Evolutionary conservation across 2,888 invertebrate genomes (phyloP).

Genomic region (Tyria jacobaeae): DNA sequence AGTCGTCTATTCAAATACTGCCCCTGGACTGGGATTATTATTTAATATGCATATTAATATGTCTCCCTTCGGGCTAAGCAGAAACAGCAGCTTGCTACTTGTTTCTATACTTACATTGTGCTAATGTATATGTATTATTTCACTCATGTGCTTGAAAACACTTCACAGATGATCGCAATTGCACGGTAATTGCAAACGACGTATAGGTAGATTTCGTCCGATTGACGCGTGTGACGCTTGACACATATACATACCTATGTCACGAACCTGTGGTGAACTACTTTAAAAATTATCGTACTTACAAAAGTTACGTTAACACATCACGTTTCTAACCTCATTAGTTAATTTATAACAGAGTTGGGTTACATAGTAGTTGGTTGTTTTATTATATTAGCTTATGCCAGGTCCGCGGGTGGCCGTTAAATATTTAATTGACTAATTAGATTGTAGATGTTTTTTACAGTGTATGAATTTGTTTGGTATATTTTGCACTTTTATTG

Average conservation of each 20-base stretch:
- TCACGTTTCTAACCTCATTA: background rate
- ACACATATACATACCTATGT: no score
- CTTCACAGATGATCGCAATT: no score
- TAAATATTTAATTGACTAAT: slow-evolving; percentile 2
- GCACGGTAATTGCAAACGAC: no score
- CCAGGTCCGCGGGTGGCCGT: background rate
- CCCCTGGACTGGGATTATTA: no score
- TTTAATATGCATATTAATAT: no score
- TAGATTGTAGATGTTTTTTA: background rate
- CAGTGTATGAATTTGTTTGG: background rate
- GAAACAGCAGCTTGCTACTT: no score
- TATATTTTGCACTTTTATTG: background rate
- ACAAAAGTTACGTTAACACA: background rate
- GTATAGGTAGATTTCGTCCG: no score
- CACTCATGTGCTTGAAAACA: no score
- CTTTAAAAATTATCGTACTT: background rate
- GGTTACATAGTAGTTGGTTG: background rate
- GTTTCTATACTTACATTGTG: no score
- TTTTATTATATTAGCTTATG: background rate
- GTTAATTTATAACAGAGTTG: background rate
- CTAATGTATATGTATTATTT: no score
- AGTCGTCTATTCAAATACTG: no score
- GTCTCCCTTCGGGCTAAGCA: no score
- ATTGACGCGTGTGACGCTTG: background rate
- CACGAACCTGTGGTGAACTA: background rate